Base-by-base conservation (phyloP, 2,113 vertebrate species). In the Nothoprocta pentlandii region DNA sequence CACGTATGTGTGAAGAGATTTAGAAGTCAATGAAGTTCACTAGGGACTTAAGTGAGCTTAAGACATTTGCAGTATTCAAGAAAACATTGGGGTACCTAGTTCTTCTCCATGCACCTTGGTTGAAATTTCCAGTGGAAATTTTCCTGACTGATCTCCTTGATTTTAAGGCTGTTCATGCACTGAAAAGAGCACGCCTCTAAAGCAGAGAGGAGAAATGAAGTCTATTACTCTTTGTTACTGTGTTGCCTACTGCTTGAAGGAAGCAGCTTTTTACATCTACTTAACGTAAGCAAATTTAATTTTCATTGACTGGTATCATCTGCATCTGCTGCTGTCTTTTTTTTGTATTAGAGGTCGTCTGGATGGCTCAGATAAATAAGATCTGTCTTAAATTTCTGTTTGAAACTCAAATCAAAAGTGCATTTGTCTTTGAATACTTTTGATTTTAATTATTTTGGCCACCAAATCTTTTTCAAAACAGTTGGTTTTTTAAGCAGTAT, bases 401-500 rank as follows among this genome's bases (percentile, higher is more conserved):
- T 68, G 75, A 87, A 75, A 47, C 25, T 90, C 14, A 61, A 86
- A 20, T 42, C 56, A 83, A 79, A 77, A 75, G 30, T 70, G 83
- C 80, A 80, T 62, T 69, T 8, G 3, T 61, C 23, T n/a, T 81
- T 73, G 32, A 73, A 66, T 75, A 86, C 7, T 81, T 81, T 15
- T 58, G 36, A 62, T 83, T 83, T 85, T 51, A 56, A n/a, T 84
- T 62, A 61, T 84, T 89, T 86, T 26, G 16, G 39, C 58, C 68
- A 30, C 25, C 10, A 25, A 13, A 56, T 63, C 17, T 76, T 23
- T 89, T 89, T 71, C 34, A 86, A 75, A 93, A 61, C 17, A 87
- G 7, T 10, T 12, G 10, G 9, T 75, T 19, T 2, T 2, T 25
- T 75, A 32, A 47, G 51, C n/a, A 61, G 54, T 83, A 4, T 10